Evolutionary conservation across 2,888 invertebrate species (phyloP).

Genomic region (Caenorhabditis zanzibari): DNA sequence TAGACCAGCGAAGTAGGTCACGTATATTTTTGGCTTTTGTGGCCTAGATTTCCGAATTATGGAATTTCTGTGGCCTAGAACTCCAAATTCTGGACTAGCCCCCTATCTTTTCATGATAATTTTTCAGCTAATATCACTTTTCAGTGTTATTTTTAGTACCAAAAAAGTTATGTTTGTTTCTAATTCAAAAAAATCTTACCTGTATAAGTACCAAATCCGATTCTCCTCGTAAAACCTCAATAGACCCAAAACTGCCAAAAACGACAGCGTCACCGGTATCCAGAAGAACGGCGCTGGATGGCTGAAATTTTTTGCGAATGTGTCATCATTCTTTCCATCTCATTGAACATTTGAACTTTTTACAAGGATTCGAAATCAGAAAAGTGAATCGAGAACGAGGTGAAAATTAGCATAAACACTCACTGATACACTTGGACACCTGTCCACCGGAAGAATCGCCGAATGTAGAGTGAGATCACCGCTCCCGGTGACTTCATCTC

Average conservation of each 20-base stretch:
- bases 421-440: slow-evolving; percentile 76
- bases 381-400: not conserved
- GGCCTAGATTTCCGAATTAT: too few relatives aligned
- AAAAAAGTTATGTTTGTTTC: not conserved
- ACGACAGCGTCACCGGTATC: slow-evolving; percentile 72
- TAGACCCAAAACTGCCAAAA: slow-evolving; percentile 70
- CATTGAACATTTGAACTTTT: not conserved
- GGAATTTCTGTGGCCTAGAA: too few relatives aligned
- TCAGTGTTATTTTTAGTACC: too few relatives aligned
- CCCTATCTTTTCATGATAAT: too few relatives aligned
- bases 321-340: slow-evolving; percentile 3
- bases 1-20: too few relatives aligned
- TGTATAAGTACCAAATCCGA: slow-evolving; percentile 77
- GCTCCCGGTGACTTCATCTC: slow-evolving; percentile 77
- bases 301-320: slow-evolving; percentile 41
- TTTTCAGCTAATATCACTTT: too few relatives aligned
- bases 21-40: too few relatives aligned
- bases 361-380: not conserved
- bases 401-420: slow-evolving; percentile 40
- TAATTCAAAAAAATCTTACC: slow-evolving; percentile 29
- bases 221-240: slow-evolving; percentile 78
- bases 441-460: slow-evolving; percentile 73
- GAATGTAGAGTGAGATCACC: slow-evolving; percentile 73
- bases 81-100: too few relatives aligned
- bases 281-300: slow-evolving; percentile 76